These are phyloP conservation scores for Xestobium rufovillosum DNA, from an alignment of 2,888 invertebrate genomes.

Conservation along the genomic window DNA sequence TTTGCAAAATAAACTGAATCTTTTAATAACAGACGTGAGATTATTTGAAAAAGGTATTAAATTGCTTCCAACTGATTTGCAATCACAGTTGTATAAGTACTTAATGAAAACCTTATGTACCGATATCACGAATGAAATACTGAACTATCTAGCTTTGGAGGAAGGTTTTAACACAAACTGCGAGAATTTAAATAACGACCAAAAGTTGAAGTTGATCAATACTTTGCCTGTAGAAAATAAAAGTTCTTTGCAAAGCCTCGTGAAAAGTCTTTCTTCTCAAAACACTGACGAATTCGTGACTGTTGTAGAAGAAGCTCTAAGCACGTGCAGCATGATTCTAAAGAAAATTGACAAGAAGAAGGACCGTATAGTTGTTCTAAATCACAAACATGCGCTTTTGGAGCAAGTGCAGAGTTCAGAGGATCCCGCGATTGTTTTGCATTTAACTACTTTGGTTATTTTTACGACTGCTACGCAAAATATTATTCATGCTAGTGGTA, in stretches of 20 bases:
- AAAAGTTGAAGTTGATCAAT: constrained; percentile 61
- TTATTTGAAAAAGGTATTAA: constrained; percentile 75
- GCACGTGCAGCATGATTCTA: constrained; percentile 68
- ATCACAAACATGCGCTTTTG: constrained; percentile 73
- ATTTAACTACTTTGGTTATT: constrained; percentile 67
- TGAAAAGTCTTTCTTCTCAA: constrained; percentile 60
- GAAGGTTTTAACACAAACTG: constrained; percentile 55
- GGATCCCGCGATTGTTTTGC: constrained; percentile 73
- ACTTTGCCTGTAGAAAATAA: constrained; percentile 59
- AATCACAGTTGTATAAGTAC: constrained; percentile 69
- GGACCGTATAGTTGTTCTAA: constrained; percentile 65
- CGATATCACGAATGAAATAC: constrained; percentile 72
- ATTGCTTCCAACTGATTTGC: constrained; percentile 54
- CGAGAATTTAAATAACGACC: constrained; percentile 56
- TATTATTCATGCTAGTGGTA: constrained; percentile 88
- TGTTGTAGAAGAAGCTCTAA: constrained; percentile 64
- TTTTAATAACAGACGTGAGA: constrained; percentile 64
- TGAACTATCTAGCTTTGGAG: constrained; percentile 71
- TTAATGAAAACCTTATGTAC: constrained; percentile 75
- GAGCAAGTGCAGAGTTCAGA: constrained; percentile 67
- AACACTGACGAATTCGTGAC: constrained; percentile 73
- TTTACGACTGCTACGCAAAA: constrained; percentile 74
- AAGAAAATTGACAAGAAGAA: constrained; percentile 89
- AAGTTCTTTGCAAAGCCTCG: constrained; percentile 56
- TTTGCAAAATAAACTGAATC: constrained; percentile 75